Evolutionary conservation across 1,140 invertebrate genomes (phyloP), one percentile per base, ranked within the genome.

Genomic region (Hylyphantes graminicola): DNA sequence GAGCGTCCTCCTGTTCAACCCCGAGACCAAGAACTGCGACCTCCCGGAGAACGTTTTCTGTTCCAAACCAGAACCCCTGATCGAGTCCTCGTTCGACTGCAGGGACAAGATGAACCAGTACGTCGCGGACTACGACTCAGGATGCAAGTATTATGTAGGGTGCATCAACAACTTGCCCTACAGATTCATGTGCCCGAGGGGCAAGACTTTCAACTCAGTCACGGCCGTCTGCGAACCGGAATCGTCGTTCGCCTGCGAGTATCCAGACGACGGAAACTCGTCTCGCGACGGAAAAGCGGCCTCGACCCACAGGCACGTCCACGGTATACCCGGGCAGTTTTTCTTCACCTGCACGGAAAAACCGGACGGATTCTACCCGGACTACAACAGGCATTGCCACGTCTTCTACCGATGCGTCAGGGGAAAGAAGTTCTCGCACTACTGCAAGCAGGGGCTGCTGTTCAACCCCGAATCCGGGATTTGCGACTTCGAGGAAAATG

Each of bases 401-500:
- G 84, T 85, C 2, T 86, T 86, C 64, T 86, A 86, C 21, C 51
- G 86, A 8, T 86, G 86, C 55, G 75, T 73, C 2, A 76, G 73
- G 17, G 86, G 86, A 2, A 86, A 85, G 48, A 85, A 85, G 19
- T 82, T 81, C 21, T 82, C 78, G 0, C 86, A 86, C 65, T 82
- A 85, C 12, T 86, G 86, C 15, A 85, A 85, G 17, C 76, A 83
- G 50, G 86, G 86, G 0, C 64, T 86, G 8, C 65, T 86, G 11
- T 86, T 86, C 65, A 85, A 86, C 55, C 78, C 86, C 12, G 74
- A 80, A 51, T 72, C 74, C 0, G 78, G 78, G 5, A 86, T 85
- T n/a, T 86, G 86, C 50, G 84, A 86, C 19, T 86, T 85, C 51
- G 86, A 85, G 72, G 73, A 86, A 68, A 86, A 85, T 55, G 86